Evolutionary conservation across 2,888 invertebrate genomes (phyloP).

Genomic region (Ptychoptera contaminata): DNA sequence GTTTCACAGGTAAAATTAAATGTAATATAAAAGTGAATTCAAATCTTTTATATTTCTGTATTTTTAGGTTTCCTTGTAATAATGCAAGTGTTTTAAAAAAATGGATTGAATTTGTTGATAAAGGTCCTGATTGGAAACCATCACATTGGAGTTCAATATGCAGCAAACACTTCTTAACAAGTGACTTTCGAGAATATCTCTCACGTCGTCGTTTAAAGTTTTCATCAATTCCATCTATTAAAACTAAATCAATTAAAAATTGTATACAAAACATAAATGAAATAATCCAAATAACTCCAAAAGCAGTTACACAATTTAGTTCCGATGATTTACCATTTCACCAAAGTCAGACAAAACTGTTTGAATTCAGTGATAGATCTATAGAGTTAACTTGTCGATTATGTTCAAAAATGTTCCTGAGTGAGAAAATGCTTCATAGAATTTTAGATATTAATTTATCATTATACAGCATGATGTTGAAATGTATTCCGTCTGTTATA

Average conservation of each 20-base stretch:
- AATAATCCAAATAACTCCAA: too few species aligned
- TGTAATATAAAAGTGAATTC: background rate
- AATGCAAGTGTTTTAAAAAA: slow-evolving; percentile 19
- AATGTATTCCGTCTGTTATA: slow-evolving; percentile 28
- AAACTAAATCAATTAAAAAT: slow-evolving; percentile 10
- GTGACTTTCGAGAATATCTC: slow-evolving; percentile 23
- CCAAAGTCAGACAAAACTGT: too few species aligned
- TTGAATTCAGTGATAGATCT: too few species aligned
- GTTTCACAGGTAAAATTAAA: slow-evolving; percentile 24
- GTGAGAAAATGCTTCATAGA: too few species aligned
- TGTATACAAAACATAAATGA: slow-evolving; percentile 3
- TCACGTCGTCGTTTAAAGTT: slow-evolving; percentile 24
- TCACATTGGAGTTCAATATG: slow-evolving; percentile 29
- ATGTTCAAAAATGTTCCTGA: too few species aligned
- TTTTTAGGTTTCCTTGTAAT: slow-evolving; percentile 25
- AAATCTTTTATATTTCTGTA: background rate
- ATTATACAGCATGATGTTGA: slow-evolving; percentile 26
- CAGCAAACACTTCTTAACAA: slow-evolving; percentile 25
- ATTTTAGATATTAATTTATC: slow-evolving; percentile 18
- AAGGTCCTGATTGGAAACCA: slow-evolving; percentile 25
- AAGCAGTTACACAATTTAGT: too few species aligned
- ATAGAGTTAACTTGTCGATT: too few species aligned
- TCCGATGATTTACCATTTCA: too few species aligned
- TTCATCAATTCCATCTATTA: slow-evolving; percentile 20
- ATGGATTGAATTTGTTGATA: slow-evolving; percentile 27